Evolutionary conservation across 1,140 invertebrate species (phyloP), one percentile per base, ranked within the genome.

Genomic region (Acromyrmex charruanus): DNA sequence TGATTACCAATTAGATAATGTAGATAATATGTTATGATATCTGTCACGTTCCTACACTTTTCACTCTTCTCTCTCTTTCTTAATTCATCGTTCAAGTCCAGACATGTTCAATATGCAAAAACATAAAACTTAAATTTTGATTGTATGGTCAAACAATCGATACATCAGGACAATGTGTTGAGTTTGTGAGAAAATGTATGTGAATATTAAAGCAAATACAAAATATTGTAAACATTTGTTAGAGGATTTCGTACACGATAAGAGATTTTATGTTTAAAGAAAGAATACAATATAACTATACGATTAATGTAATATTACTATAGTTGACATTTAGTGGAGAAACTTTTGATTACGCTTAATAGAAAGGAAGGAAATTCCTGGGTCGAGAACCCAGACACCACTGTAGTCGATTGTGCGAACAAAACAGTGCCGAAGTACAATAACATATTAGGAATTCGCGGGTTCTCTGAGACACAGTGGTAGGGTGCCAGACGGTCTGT

Each of bases 401-500:
- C 28, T 39, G 44, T 66, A 58, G 77, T 85, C 74, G 88, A 90
- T 90, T 74, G 88, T 55, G 35, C 58, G 77, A 89, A 90, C 88
- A 90, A 90, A 90, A 88, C 81, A 75, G 77, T 90, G 69, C 58
- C 89, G 88, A 28, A 35, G 81, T 85, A 90, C 80, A 90, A 90
- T 88, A 90, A 90, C 88, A 88, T 90, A 89, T 87, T 86, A 89
- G 86, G 87, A 93, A 91, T 90, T 90, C 88, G 87, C 88, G 49
- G 84, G 85, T 85, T 87, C 74, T 88, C 88, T n/a, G 53, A 49
- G 74, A 12, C 58, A 35, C 10, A 72, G 77, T 87, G 89, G 89
- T 88, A 85, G 86, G 85, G 89, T 89, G 89, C 94, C 93, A 95
- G 94, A 95, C 94, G 89, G 92, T 90, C 92, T 94, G 94, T 94